Percentiles rank a stretch among this genome's conserved stretches.
Conservation (phyloP, 2,113 vertebrate genomes). For the Phoxinus phoxinus region DNA sequence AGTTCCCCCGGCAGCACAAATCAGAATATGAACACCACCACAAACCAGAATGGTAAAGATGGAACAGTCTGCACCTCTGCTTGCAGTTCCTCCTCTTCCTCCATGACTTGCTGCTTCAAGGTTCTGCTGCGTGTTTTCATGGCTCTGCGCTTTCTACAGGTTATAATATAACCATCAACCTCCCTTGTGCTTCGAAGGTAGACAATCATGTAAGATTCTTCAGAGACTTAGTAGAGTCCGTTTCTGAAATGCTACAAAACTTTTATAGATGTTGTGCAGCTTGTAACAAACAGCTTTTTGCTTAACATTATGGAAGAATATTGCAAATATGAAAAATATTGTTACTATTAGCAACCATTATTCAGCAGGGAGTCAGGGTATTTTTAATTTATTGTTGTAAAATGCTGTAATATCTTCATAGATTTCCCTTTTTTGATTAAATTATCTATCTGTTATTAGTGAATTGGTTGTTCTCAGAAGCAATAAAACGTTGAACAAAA, state of each 20-base stretch:
- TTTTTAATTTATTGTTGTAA: background rate
- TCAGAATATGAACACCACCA: too few species aligned
- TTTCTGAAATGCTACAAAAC: background rate
- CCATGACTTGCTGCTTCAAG: background rate
- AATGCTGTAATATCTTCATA: background rate
- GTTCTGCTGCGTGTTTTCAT: background rate
- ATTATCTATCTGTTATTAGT: background rate
- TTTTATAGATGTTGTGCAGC: background rate
- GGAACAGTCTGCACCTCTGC: background rate
- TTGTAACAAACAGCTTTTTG: background rate
- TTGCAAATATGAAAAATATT: background rate
- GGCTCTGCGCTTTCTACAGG: background rate
- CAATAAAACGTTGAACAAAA: background rate
- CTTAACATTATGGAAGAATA: background rate
- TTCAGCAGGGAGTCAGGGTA: background rate
- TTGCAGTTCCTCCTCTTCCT: background rate
- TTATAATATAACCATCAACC: constrained; percentile 3
- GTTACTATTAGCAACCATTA: background rate
- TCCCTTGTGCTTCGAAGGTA: background rate
- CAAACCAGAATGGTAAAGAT: background rate
- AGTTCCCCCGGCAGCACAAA: background rate
- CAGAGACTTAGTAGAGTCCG: background rate
- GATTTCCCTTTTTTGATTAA: too few species aligned
- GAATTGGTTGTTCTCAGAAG: background rate
- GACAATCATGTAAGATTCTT: background rate